Percentiles rank a stretch among this genome's conserved stretches.
Conservation (phyloP, 2,888 invertebrate species). For the Drepana falcataria region DNA sequence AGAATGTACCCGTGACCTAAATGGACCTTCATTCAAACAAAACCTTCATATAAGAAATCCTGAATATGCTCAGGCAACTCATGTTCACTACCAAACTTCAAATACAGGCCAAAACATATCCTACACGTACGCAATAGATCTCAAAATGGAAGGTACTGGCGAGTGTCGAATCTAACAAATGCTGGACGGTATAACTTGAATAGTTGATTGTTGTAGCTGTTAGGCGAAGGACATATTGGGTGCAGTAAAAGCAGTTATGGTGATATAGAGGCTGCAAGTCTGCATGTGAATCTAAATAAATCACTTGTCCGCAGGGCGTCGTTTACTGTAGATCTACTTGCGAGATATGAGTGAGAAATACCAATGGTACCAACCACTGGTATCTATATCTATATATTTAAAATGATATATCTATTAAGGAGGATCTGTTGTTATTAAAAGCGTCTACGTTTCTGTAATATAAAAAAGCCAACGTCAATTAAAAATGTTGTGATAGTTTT, state of each 20-base stretch:
- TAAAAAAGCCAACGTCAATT: no score
- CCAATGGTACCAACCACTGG: no score
- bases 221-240: neutral
- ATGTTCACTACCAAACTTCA: neutral
- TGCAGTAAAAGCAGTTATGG: constrained; percentile 8
- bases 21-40: no score
- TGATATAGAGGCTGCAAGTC: constrained; percentile 20
- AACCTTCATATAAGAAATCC: no score
- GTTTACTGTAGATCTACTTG: neutral
- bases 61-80: neutral
- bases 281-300: constrained; percentile 41
- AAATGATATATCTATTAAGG: no score
- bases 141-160: neutral
- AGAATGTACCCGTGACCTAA: no score
- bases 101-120: neutral
- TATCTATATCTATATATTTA: no score
- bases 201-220: constrained; percentile 1
- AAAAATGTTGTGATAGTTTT: no score
- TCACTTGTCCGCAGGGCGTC: constrained; percentile 22
- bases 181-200: neutral
- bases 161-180: constrained; percentile 1
- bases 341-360: no score
- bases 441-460: no score
- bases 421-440: no score
- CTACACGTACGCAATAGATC: neutral